phyloP scores from a whole-genome alignment of 2,888 invertebrate species.

The Cosmia trapezina region DNA sequence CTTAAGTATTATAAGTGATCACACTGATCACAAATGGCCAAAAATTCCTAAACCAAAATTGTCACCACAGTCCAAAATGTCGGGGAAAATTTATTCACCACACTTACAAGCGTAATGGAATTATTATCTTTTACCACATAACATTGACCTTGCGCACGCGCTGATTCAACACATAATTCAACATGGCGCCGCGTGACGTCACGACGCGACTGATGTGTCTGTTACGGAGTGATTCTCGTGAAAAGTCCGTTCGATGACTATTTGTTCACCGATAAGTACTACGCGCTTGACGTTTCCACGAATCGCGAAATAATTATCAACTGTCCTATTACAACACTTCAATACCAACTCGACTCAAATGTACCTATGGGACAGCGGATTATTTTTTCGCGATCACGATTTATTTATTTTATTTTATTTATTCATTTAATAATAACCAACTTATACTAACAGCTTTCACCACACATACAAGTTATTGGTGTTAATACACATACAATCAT shows the following conservation, averaged over 20 bases:
- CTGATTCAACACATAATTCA: constrained; percentile 70
- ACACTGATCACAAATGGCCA: neutral
- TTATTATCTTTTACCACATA: constrained; percentile 61
- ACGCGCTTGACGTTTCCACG: neutral
- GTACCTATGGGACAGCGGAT: neutral
- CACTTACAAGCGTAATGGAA: constrained; percentile 56
- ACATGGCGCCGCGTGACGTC: constrained; percentile 68
- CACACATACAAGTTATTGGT: no score
- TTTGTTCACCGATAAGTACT: neutral
- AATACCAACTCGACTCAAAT: neutral
- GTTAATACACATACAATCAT: no score
- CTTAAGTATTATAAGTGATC: neutral
- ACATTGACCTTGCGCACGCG: constrained; percentile 78
- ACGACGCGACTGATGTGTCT: constrained; percentile 65
- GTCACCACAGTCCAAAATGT: constrained; percentile 1
- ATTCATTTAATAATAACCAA: no score
- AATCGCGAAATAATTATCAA: neutral
- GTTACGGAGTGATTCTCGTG: constrained; percentile 60
- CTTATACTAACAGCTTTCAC: no score
- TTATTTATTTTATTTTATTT: no score
- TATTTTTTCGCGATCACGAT: neutral
- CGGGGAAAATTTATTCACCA: constrained; percentile 30
- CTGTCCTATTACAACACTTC: neutral
- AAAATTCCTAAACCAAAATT: constrained; percentile 10
- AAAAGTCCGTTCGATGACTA: constrained; percentile 28